Evolutionary conservation across 2,888 invertebrate species (phyloP), one percentile per base, ranked within the genome.

Genomic region (Pristionchus mayeri): DNA sequence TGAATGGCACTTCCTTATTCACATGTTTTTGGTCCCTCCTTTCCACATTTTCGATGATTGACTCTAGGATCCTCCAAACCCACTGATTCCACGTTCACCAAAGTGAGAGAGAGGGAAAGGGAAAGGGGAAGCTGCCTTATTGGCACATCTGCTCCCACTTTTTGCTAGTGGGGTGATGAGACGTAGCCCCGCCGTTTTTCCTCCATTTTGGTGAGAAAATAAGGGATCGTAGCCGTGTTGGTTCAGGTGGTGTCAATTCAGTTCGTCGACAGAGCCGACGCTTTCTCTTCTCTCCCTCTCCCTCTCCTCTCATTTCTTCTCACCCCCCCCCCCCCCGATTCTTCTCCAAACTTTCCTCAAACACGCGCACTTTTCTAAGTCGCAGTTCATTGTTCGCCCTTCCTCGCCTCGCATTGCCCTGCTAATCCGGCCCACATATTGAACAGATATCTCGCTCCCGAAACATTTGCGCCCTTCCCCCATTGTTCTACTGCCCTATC

Each of bases 1-100:
- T n/a, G n/a, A n/a, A n/a, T n/a, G n/a, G n/a, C n/a, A 37, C 76
- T 76, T 37, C 76, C 37, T 27, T 76, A 16, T 50, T 76, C 76
- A 6, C 50, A n/a, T n/a, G n/a, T n/a, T 27, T 13, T 48, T 21
- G 48, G 9, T 76, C 24, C 30, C 30, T 40, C 37, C 27, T n/a
- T 40, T 40, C 27, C 37, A 2, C 3, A 7, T 30, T 37, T n/a
- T n/a, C n/a, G n/a, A n/a, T n/a, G n/a, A n/a, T n/a, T n/a, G n/a
- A n/a, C n/a, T n/a, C n/a, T n/a, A n/a, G n/a, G n/a, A 4, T 40
- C 40, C 6, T 40, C 21, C 34, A 37, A 52, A 18, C 21, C 16
- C 52, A 6, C 21, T 52, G 52, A 16, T 52, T 52, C 57, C 57
- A 60, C 57, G 57, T 30, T n/a, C n/a, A n/a, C n/a, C n/a, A n/a